Evolutionary conservation across 2,888 invertebrate genomes (phyloP), one percentile per base, ranked within the genome.

Genomic region (Arctia plantaginis): DNA sequence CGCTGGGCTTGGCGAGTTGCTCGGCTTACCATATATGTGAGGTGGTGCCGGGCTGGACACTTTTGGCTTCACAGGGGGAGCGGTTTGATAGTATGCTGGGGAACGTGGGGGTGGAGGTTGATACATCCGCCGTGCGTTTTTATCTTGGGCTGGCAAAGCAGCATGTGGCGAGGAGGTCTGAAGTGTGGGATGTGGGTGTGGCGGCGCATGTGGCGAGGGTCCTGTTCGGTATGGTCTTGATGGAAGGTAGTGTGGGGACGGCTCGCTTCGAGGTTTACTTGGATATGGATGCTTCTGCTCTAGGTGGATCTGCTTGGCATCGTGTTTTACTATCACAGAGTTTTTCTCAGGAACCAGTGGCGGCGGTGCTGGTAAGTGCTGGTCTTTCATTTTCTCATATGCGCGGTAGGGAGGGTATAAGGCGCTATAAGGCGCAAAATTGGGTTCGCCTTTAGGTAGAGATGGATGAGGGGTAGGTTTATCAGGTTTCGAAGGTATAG

Each of bases 291-390:
- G 96, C 92, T 92, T 96, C 91, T 89, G 96, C 90, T 97, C 97
- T 77, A 97, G 89, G 88, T 96, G 96, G 66, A 95, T 93, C 87
- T 96, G 97, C 90, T 97, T 97, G 72, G 96, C 97, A 87, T 97
- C 98, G 91, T 98, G 97, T 90, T 98, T 98, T 78, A 98, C 98
- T 91, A 98, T 98, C 90, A 98, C 98, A 88, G 97, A 97, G 91
- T 96, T 97, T 91, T 97, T 97, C 91, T 98, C 98, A 85, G 97
- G 96, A 82, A 97, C 95, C 75, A 97, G 92, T 10, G 97, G 97
- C 72, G 97, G 97, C 30, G 97, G 97, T 80, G 97, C 97, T 76
- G 97, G 97, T 74, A 97, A 92, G 82, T 96, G 94, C 89, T 96
- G 97, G 82, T 96, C 95, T 90, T 97, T 97, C 75, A 96, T 95